Evolutionary conservation across 1,140 invertebrate genomes (phyloP).

Genomic region (Drosophila bipectinata): DNA sequence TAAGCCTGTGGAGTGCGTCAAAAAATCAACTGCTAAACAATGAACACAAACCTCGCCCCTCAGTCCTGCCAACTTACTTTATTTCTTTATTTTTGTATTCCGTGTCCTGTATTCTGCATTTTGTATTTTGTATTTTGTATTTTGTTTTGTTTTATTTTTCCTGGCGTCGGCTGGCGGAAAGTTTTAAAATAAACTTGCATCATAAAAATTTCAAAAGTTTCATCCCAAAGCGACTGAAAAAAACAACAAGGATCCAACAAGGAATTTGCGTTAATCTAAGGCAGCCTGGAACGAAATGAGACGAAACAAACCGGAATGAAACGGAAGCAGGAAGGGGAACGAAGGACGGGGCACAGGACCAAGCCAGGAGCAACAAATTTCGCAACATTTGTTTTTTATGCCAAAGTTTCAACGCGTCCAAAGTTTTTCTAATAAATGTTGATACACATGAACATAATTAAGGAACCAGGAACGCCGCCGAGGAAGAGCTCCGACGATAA

Average conservation of each 20-base stretch:
- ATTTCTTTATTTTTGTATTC: background rate
- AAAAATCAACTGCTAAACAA: constrained; percentile 69
- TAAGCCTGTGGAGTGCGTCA: constrained; percentile 66
- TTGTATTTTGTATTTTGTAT: constrained; percentile 26
- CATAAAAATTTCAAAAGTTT: constrained; percentile 78
- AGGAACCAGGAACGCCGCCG: background rate
- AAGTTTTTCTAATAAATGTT: constrained; percentile 34
- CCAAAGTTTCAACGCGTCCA: constrained; percentile 17
- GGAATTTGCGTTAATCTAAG: constrained; percentile 44
- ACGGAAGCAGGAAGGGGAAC: constrained; percentile 18
- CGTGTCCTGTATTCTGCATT: constrained; percentile 11
- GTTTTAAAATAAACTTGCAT: constrained; percentile 80
- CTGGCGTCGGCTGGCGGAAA: constrained; percentile 63
- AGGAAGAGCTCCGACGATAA: no score
- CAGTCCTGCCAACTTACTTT: no score
- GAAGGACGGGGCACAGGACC: no score
- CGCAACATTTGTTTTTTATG: constrained; percentile 40
- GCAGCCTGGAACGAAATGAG: constrained; percentile 28
- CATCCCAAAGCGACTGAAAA: constrained; percentile 22
- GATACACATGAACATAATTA: constrained; percentile 36
- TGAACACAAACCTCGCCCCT: constrained; percentile 26
- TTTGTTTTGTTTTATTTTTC: constrained; percentile 22
- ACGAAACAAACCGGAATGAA: constrained; percentile 30
- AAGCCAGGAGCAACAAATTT: constrained; percentile 2
- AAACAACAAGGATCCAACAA: background rate